phyloP scores from a whole-genome alignment of 92 coral and sea anemone genomes.

The Plumapathes pennacea region DNA sequence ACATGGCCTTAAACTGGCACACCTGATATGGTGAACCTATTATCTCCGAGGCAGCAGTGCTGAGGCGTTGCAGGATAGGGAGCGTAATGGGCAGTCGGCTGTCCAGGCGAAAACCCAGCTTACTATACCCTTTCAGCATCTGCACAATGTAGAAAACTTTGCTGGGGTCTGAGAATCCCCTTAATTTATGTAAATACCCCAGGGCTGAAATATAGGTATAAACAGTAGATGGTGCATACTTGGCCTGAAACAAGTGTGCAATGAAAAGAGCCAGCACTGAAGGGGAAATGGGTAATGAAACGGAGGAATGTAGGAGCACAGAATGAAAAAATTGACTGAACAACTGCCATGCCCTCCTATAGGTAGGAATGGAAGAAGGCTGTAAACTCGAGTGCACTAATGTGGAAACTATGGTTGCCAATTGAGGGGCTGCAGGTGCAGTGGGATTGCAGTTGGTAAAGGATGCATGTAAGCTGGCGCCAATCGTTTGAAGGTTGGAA shows the following conservation, averaged over 20 bases:
- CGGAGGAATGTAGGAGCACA: background rate
- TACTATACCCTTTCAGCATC: conserved; percentile 54
- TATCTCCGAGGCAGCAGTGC: background rate
- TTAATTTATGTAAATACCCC: conserved; percentile 54
- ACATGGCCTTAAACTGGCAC: conserved; percentile 32
- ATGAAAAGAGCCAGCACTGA: conserved; percentile 40
- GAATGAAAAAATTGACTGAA: conserved; percentile 9
- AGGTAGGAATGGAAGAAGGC: conserved; percentile 37
- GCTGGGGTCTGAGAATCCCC: conserved; percentile 49
- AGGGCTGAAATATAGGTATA: conserved; percentile 53
- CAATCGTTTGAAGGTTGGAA: conserved; percentile 5
- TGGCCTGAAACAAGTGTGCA: conserved; percentile 23
- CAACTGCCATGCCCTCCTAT: conserved; percentile 12
- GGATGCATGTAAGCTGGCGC: conserved; percentile 15
- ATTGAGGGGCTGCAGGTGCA: too few species aligned
- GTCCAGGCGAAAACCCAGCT: conserved; percentile 24
- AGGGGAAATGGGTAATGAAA: conserved; percentile 21
- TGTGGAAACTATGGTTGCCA: conserved; percentile 23
- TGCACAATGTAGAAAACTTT: conserved; percentile 36
- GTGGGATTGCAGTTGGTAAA: conserved; percentile 1
- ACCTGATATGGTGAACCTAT: conserved; percentile 2
- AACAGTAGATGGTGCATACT: conserved; percentile 33
- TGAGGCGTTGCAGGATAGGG: conserved; percentile 14
- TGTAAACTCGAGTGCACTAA: conserved; percentile 36
- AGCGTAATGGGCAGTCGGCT: conserved; percentile 37